Conservation (phyloP, 2,113 vertebrate species). For the Ophiodon elongatus region DNA sequence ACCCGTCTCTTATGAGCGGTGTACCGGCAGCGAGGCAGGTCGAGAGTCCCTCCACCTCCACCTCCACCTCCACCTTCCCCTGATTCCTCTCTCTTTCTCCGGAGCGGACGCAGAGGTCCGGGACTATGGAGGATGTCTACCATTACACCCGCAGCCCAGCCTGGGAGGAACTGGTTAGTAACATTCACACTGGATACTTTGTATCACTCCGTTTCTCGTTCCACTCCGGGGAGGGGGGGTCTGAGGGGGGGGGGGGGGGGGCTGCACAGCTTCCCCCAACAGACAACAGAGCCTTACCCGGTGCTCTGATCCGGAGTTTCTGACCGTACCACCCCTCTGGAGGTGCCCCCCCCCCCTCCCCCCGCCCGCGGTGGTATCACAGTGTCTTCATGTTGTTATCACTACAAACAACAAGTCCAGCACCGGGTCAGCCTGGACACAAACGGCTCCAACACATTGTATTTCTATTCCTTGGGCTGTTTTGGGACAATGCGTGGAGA, state of each 20-base stretch:
- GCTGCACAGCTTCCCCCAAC: neutral
- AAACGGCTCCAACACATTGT: too few relatives aligned
- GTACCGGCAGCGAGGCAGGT: conserved; percentile 43
- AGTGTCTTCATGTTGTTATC: too few relatives aligned
- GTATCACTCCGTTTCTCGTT: neutral
- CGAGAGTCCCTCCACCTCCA: conserved; percentile 52
- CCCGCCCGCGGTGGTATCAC: too few relatives aligned
- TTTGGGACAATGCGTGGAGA: neutral
- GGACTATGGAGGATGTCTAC: conserved; percentile 88
- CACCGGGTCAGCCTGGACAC: neutral
- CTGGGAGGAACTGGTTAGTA: conserved; percentile 90
- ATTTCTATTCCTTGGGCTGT: neutral
- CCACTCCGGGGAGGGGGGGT: too few relatives aligned
- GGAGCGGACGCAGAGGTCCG: conserved; percentile 62
- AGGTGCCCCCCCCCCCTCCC: too few relatives aligned
- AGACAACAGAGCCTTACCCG: too few relatives aligned
- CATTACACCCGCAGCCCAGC: conserved; percentile 88
- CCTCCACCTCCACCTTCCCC: too few relatives aligned
- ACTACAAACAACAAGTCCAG: too few relatives aligned
- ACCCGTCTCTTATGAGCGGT: conserved; percentile 38
- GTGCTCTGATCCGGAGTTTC: neutral
- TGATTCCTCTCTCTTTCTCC: conserved; percentile 40
- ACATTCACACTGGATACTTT: conserved; percentile 25
- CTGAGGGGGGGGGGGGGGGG: too few relatives aligned
- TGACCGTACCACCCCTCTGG: neutral